These are phyloP conservation scores for Trichomalopsis sarcophagae DNA, from an alignment of 1,140 invertebrate species.

Conservation along the genomic window DNA sequence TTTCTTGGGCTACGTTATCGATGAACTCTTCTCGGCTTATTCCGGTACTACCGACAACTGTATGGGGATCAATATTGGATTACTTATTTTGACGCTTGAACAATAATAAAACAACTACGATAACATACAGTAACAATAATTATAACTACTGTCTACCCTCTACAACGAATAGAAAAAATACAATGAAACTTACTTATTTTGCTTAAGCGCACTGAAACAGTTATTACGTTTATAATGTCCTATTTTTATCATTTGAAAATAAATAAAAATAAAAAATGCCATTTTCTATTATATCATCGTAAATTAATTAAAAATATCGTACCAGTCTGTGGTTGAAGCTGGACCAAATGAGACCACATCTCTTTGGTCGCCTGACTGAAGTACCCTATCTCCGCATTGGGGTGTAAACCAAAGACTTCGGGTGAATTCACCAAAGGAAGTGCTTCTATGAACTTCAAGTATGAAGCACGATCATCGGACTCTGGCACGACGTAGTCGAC, in stretches of 20 bases:
- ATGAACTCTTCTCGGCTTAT: constrained; percentile 89
- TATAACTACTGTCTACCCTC: not conserved
- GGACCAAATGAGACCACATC: constrained; percentile 89
- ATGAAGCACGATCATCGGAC: constrained; percentile 81
- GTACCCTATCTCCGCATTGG: constrained; percentile 94
- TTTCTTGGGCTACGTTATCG: constrained; percentile 85
- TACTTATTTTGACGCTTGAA: not conserved
- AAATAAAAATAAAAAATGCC: not conserved
- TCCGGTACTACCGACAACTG: constrained; percentile 67
- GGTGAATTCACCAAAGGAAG: constrained; percentile 86
- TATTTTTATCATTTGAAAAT: not conserved
- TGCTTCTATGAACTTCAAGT: constrained; percentile 83
- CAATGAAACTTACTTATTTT: constrained; percentile 33
- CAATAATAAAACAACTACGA: not conserved
- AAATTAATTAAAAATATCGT: constrained; percentile 54
- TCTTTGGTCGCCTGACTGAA: constrained; percentile 88
- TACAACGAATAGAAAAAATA: constrained; percentile 22
- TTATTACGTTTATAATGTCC: not conserved
- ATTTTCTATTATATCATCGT: no score
- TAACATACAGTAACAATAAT: not conserved
- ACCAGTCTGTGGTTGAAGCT: constrained; percentile 92
- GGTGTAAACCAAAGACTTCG: constrained; percentile 92
- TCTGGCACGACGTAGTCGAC: constrained; percentile 88
- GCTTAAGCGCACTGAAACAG: constrained; percentile 28
- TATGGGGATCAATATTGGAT: not conserved